phyloP scores from a whole-genome alignment of 1,140 invertebrate genomes.

The Dinothrombium tinctorium region DNA sequence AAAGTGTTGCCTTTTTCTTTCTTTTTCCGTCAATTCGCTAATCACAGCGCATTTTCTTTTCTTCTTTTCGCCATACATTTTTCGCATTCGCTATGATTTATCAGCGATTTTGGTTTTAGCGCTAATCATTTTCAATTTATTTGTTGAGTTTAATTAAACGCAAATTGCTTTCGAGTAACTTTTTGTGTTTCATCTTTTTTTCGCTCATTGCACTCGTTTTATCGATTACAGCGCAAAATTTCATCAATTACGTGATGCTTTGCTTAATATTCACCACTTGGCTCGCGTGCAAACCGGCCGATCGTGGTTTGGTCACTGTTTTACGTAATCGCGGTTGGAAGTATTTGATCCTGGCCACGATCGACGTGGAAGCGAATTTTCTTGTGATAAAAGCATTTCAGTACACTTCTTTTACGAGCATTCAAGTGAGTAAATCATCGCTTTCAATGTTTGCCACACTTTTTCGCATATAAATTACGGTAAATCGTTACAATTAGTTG shows the following conservation, averaged over 20 bases:
- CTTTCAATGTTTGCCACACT: slow-evolving; percentile 1
- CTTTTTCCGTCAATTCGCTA: too few relatives aligned
- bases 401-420: slow-evolving; percentile 27
- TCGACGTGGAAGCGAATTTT: slow-evolving; percentile 57
- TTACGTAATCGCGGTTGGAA: slow-evolving; percentile 41
- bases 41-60: too few relatives aligned
- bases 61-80: too few relatives aligned
- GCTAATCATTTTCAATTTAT: too few relatives aligned
- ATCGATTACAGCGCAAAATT: slow-evolving; percentile 45
- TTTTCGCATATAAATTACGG: neutral
- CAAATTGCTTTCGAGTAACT: too few relatives aligned
- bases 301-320: slow-evolving; percentile 34
- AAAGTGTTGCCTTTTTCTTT: too few relatives aligned
- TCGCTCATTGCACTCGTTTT: too few relatives aligned
- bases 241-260: slow-evolving; percentile 50
- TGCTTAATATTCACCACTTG: slow-evolving; percentile 47
- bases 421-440: slow-evolving; percentile 25
- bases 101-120: too few relatives aligned
- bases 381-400: slow-evolving; percentile 45
- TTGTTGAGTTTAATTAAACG: too few relatives aligned
- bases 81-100: too few relatives aligned
- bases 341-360: slow-evolving; percentile 42
- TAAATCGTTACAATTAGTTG: neutral
- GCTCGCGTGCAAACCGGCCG: slow-evolving; percentile 38
- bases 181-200: too few relatives aligned